phyloP scores from a whole-genome alignment of 2,797 vertebrate genomes.

The Lacerta agilis region DNA sequence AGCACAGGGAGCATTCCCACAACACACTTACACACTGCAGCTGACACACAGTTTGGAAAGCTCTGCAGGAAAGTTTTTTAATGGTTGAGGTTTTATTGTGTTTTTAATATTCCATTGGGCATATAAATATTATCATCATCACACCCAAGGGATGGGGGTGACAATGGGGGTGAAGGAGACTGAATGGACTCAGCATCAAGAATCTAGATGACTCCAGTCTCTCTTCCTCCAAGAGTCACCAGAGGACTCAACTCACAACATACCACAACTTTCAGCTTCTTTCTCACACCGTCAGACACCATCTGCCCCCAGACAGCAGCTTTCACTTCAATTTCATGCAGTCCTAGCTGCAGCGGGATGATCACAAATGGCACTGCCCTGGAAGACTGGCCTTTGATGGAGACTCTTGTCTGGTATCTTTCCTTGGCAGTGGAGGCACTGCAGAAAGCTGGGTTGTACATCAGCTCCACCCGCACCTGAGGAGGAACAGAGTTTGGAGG shows the following conservation, averaged over 20 bases:
- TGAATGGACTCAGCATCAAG: no score
- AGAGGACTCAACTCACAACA: conserved; percentile 61
- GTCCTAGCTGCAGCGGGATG: conserved; percentile 83
- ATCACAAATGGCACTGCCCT: conserved; percentile 84
- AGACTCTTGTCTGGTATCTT: conserved; percentile 79
- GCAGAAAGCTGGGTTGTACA: conserved; percentile 86
- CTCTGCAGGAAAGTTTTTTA: no score
- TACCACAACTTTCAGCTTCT: conserved; percentile 88
- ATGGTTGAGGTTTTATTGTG: no score
- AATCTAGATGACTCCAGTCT: background rate
- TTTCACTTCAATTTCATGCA: conserved; percentile 86
- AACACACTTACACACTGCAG: no score
- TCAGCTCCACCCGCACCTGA: conserved; percentile 87
- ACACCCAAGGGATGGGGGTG: no score
- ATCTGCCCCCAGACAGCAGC: conserved; percentile 67
- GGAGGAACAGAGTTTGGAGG: background rate
- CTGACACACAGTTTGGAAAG: no score
- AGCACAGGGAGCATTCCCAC: no score
- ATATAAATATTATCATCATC: no score
- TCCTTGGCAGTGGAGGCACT: conserved; percentile 83
- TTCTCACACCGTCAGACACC: conserved; percentile 83
- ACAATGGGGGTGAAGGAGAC: no score
- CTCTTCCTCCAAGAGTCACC: background rate
- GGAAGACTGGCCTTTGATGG: conserved; percentile 72
- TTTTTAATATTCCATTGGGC: no score